Conservation (phyloP, 2,888 invertebrate genomes). For the Stenchaetothrips biformis region DNA sequence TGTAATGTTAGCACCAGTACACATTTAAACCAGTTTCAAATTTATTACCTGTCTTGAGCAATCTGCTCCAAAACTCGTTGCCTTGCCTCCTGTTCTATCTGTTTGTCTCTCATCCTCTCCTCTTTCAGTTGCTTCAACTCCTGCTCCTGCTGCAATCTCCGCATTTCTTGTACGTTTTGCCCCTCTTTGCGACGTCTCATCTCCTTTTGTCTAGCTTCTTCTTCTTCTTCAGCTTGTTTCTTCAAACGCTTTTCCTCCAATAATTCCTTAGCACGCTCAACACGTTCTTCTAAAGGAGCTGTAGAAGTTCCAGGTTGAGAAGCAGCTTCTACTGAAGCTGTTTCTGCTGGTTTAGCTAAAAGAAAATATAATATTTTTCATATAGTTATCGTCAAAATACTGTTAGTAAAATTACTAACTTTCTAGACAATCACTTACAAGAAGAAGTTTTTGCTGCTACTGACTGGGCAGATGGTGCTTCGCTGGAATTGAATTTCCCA, state of each 20-base stretch:
- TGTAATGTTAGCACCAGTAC: neutral
- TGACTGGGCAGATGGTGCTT: too few species aligned
- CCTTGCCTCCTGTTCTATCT: conserved; percentile 67
- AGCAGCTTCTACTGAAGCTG: neutral
- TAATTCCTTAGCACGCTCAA: conserved; percentile 61
- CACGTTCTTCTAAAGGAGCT: conserved; percentile 50
- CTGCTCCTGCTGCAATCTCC: conserved; percentile 68
- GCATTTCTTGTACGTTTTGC: conserved; percentile 65
- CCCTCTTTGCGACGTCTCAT: conserved; percentile 68
- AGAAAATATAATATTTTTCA: too few species aligned
- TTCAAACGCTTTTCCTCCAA: conserved; percentile 61
- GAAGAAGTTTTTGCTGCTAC: too few species aligned
- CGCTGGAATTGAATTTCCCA: neutral
- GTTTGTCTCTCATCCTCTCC: conserved; percentile 68
- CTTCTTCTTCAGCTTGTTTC: conserved; percentile 62
- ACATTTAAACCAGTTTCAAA: conserved; percentile 15
- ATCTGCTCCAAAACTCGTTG: conserved; percentile 78
- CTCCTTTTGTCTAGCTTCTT: conserved; percentile 56
- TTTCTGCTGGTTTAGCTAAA: neutral
- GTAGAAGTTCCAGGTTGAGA: neutral
- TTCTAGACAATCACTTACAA: too few species aligned
- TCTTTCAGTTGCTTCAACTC: conserved; percentile 67
- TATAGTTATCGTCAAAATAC: too few species aligned
- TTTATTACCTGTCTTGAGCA: conserved; percentile 68
- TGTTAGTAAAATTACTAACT: too few species aligned